Conservation (phyloP, 1,140 invertebrate species). For the Macrotrachela quadricornifera region DNA sequence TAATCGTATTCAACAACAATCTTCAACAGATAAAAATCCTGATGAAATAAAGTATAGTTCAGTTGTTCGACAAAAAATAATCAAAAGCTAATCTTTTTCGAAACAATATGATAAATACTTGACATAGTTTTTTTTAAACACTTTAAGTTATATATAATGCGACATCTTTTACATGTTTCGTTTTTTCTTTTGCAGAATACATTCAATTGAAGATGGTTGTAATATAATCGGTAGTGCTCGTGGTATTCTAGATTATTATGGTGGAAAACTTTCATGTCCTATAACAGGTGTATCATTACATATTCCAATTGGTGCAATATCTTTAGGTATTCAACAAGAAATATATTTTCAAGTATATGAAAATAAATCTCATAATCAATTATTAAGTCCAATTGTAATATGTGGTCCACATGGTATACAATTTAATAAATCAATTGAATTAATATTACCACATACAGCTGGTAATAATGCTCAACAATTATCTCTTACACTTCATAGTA, state of each 20-base stretch:
- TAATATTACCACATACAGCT: slow-evolving; percentile 39
- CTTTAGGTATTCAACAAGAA: slow-evolving; percentile 55
- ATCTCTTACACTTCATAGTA: too few species aligned
- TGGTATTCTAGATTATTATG: slow-evolving; percentile 37
- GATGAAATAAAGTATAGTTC: too few species aligned
- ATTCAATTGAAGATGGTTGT: slow-evolving; percentile 13
- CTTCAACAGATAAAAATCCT: too few species aligned
- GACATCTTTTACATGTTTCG: too few species aligned
- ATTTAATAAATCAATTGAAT: slow-evolving; percentile 62
- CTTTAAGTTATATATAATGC: too few species aligned
- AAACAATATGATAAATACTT: too few species aligned
- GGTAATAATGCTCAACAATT: too few species aligned
- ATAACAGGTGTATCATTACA: slow-evolving; percentile 68
- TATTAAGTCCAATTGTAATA: slow-evolving; percentile 70
- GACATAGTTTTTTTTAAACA: too few species aligned
- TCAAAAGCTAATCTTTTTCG: too few species aligned
- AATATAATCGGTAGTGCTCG: slow-evolving; percentile 26
- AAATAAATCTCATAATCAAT: slow-evolving; percentile 50
- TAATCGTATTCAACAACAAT: too few species aligned
- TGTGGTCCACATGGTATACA: slow-evolving; percentile 74
- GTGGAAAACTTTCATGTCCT: slow-evolving; percentile 55
- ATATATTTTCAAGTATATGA: slow-evolving; percentile 72
- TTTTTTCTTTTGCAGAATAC: too few species aligned
- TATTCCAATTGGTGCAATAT: slow-evolving; percentile 64
- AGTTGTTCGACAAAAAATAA: too few species aligned